Base-by-base conservation (phyloP, 2,888 invertebrate species). In the Lasioglossum villosulum region DNA sequence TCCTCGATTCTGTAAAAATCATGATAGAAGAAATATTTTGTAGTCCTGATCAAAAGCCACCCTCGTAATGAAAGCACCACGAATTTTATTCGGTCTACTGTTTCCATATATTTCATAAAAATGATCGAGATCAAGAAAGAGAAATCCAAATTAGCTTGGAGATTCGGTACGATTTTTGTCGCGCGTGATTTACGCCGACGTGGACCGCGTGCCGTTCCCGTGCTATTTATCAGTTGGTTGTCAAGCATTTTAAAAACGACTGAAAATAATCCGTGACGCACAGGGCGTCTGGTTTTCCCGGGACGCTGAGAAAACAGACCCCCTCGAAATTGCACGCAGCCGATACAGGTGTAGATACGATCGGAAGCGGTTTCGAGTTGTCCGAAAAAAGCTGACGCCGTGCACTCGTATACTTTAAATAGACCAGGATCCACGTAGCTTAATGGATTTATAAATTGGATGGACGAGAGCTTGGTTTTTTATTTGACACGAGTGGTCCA, bases 231-330 rank as follows among this genome's bases (percentile, higher is more conserved):
- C 68, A 34, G 71, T 73, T 82, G 80, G 48, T 75, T 84, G 87
- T 88, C 87, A 87, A 86, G 88, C 76, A 78, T 78, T 82, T 82
- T 82, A 75, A 86, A 89, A 90, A 78, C 79, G 85, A 80, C 83
- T 73, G 74, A 86, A 90, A 90, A 90, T 90, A 90, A 90, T 89
- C 85, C 34, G 70, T 90, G 90, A 88, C 90, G 90, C 86, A 82
- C 71, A 72, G 78, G 86, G 83, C 81, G 83, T 90, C 88, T 90
- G 88, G 86, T 75, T 86, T 83, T 86, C 78, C 42, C 71, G 52
- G 52, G 82, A 78, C 71, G 80, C n/a, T n/a, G 59, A 68, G 82
- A 74, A 75, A 86, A 84, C 78, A 78, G 80, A 37, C 27, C 78
- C 78, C 78, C 74, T 52, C 37, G 76, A 56, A 81, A 77, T 72